Base-by-base conservation (phyloP, 2,888 invertebrate genomes). In the Watsonalla binaria region DNA sequence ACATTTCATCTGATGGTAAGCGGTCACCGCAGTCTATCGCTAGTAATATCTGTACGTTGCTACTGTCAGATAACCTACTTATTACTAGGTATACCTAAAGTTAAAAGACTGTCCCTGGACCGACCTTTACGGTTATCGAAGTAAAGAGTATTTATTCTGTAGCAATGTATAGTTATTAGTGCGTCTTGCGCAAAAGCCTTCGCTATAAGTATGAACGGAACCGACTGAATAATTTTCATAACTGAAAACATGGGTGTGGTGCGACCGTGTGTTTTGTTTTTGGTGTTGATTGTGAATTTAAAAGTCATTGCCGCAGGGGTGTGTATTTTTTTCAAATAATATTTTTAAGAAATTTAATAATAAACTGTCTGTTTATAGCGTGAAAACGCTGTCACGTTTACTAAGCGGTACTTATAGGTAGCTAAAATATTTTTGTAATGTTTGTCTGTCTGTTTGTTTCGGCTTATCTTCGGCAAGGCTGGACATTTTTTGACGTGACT, bases 121-220 rank as follows among this genome's bases (percentile, higher is more conserved):
- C 14, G 48, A 35, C 48, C 48, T 48, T 14, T 35, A 48, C 45
- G 47, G 45, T 51, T 47, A 52, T 54, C 49, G 62, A 63, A 65
- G 59, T 65, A 68, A 62, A 54, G 57, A 46, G 60, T 58, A 52
- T 51, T 54, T 79, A 76, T 63, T 81, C 78, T 82, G 72, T 80
- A 77, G 56, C 70, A 62, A 68, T 59, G 60, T 73, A 72, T 24
- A 24, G 24, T 24, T 24, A 24, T 77, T 74, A 76, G 75, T 78
- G 76, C 78, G 83, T 80, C 71, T 86, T 86, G 74, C 86, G 86
- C 73, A 86, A 86, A 70, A 82, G 62, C 60, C 76, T 72, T 73
- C 72, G 75, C 76, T 85, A 85, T 86, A 86, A 84, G 82, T 82
- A 82, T 75, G 80, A 76, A 82, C 78, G 74, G 72, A 75, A 72